Evolutionary conservation across 2,888 invertebrate species (phyloP).

Genomic region (Norana najaformis): DNA sequence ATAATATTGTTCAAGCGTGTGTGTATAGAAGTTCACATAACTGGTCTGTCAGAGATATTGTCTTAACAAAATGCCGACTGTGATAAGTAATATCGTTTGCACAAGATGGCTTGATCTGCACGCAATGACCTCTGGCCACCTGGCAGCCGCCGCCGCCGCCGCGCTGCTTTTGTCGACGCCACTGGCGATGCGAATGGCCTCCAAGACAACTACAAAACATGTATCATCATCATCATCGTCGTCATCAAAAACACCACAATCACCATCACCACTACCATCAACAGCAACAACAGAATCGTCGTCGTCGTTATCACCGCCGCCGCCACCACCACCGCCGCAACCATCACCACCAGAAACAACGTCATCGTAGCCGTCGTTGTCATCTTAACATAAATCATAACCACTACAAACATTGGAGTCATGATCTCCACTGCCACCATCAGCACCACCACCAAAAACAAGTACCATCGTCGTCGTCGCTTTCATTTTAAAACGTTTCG

Average conservation of each 20-base stretch:
- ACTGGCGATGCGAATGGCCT: neutral
- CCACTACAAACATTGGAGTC: too few relatives aligned
- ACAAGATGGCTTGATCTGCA: neutral
- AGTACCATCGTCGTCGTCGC: too few relatives aligned
- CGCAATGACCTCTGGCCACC: neutral
- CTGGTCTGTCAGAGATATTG: neutral
- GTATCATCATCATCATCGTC: neutral
- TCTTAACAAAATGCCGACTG: conserved; percentile 7
- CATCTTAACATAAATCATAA: too few relatives aligned
- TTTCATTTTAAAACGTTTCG: too few relatives aligned
- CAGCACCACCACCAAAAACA: too few relatives aligned
- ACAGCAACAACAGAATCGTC: too few relatives aligned
- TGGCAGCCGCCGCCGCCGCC: neutral
- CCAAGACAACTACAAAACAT: neutral
- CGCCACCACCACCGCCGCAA: too few relatives aligned
- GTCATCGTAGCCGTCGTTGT: too few relatives aligned
- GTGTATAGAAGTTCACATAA: neutral
- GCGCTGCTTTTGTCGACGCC: neutral
- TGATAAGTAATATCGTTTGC: neutral
- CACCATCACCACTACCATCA: too few relatives aligned
- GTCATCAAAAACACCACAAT: neutral
- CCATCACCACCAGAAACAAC: too few relatives aligned
- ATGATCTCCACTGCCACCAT: too few relatives aligned
- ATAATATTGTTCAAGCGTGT: neutral
- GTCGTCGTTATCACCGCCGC: too few relatives aligned